phyloP scores from a whole-genome alignment of 2,888 invertebrate species.

The Lissonota sp. region DNA sequence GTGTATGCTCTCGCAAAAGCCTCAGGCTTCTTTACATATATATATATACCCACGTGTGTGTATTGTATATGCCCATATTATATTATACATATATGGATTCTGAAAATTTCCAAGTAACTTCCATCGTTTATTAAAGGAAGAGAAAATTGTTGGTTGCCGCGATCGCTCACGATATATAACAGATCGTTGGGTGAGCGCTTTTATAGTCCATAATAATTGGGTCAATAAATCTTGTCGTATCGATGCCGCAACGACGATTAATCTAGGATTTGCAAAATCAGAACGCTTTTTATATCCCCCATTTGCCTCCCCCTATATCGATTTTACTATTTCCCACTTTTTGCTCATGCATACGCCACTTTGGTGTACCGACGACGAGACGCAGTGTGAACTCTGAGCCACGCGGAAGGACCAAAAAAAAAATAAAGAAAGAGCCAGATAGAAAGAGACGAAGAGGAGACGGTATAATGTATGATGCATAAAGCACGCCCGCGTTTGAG shows the following conservation, averaged over 20 bases:
- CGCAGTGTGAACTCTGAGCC: constrained; percentile 24
- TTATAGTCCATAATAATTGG: constrained; percentile 59
- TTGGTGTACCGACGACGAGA: constrained; percentile 17
- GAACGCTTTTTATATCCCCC: constrained; percentile 34
- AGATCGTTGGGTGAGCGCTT: constrained; percentile 36
- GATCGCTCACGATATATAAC: neutral
- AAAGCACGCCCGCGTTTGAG: constrained; percentile 52
- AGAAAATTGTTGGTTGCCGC: constrained; percentile 57
- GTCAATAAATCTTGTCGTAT: constrained; percentile 60
- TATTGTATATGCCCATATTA: too few relatives aligned
- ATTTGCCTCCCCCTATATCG: neutral
- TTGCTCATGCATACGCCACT: neutral
- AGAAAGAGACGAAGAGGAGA: neutral
- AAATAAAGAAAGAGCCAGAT: too few relatives aligned
- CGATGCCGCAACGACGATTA: constrained; percentile 50
- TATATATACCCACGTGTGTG: neutral
- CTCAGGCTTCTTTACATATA: constrained; percentile 34
- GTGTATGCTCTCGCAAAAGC: constrained; percentile 37
- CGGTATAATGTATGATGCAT: constrained; percentile 33
- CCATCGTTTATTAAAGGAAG: constrained; percentile 41
- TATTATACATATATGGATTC: neutral
- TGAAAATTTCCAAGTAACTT: constrained; percentile 32
- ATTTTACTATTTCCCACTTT: neutral
- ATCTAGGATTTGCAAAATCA: constrained; percentile 43
- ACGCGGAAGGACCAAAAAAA: neutral